These are phyloP conservation scores for Chrysemys picta DNA, from an alignment of 2,113 vertebrate genomes.

Conservation along the genomic window DNA sequence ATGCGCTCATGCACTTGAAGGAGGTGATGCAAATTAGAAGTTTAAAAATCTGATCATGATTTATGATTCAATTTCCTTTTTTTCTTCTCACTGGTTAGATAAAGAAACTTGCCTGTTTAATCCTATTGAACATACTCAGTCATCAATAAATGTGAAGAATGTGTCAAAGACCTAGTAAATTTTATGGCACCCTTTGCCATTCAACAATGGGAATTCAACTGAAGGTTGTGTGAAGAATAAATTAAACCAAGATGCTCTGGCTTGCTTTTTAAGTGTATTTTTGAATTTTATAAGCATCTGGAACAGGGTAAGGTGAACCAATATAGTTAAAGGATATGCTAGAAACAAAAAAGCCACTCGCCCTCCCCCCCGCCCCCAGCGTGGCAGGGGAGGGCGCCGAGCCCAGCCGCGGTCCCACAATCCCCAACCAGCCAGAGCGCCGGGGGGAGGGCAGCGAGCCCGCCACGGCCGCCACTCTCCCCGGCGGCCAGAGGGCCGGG, in stretches of 20 bases:
- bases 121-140: background rate
- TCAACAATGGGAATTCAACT: background rate
- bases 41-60: background rate
- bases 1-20: background rate
- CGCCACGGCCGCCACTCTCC: no score
- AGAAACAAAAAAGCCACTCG: background rate
- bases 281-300: background rate
- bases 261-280: background rate
- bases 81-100: background rate
- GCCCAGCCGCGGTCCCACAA: no score
- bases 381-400: no score
- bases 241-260: background rate
- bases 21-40: background rate
- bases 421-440: no score
- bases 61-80: background rate
- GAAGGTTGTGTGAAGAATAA: background rate
- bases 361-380: no score
- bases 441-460: no score
- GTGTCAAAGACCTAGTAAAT: background rate
- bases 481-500: no score
- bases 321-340: background rate
- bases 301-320: background rate
- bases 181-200: background rate
- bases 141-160: background rate
- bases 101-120: background rate